Conservation (phyloP, 2,888 invertebrate genomes). For the Salpingus planirostris region DNA sequence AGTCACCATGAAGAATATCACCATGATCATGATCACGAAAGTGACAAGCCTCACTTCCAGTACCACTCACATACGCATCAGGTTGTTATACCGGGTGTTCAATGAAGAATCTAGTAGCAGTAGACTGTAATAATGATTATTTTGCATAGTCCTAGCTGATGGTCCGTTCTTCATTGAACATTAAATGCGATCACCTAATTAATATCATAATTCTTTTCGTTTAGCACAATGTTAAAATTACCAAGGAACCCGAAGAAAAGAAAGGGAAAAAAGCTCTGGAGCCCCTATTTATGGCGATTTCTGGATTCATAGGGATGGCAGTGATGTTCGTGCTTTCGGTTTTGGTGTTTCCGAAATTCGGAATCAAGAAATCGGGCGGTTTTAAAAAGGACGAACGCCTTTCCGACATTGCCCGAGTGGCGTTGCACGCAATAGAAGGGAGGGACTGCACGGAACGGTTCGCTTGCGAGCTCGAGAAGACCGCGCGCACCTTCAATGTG, state of each 20-base stretch:
- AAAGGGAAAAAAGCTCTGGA: slow-evolving; percentile 40
- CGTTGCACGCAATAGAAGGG: slow-evolving; percentile 42
- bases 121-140: no score
- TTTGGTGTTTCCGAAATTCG: slow-evolving; percentile 44
- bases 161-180: no score
- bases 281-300: slow-evolving; percentile 49
- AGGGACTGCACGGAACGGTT: slow-evolving; percentile 42
- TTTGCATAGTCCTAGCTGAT: no score
- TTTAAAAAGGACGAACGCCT: slow-evolving; percentile 32
- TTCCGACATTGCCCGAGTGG: slow-evolving; percentile 36
- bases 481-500: slow-evolving; percentile 34
- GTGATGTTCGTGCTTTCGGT: slow-evolving; percentile 46
- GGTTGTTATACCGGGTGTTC: no score
- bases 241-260: slow-evolving; percentile 24
- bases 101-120: no score
- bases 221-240: slow-evolving; percentile 37
- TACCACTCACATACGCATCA: slow-evolving; percentile 33
- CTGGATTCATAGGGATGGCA: slow-evolving; percentile 50
- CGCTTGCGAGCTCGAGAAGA: slow-evolving; percentile 42
- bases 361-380: slow-evolving; percentile 21
- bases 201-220: no score
- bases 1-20: no score
- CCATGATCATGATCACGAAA: slow-evolving; percentile 2
- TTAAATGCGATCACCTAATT: no score
- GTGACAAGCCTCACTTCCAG: slow-evolving; percentile 23